Percentiles rank a stretch among this genome's conserved stretches.
Conservation (phyloP, 2,888 invertebrate species). For the Panorpa germanica region DNA sequence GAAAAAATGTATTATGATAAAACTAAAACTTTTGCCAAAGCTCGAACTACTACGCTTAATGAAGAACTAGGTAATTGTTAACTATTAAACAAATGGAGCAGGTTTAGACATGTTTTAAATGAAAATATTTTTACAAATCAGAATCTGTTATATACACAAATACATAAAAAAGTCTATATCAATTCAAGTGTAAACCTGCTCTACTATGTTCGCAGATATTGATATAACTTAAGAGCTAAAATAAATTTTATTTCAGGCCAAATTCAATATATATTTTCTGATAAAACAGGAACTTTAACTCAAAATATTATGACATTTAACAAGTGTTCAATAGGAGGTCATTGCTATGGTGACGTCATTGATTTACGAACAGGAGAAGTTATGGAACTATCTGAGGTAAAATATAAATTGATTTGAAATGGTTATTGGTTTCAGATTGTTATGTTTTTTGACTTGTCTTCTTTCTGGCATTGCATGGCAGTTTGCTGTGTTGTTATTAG, state of each 20-base stretch:
- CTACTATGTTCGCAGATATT: too few species aligned
- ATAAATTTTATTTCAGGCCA: slow-evolving; percentile 47
- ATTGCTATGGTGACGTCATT: slow-evolving; percentile 78
- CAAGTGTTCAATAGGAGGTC: slow-evolving; percentile 90
- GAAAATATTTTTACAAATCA: too few species aligned
- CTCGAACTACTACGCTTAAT: slow-evolving; percentile 93
- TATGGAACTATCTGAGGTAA: slow-evolving; percentile 69
- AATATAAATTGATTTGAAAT: slow-evolving; percentile 19
- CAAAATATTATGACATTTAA: slow-evolving; percentile 99
- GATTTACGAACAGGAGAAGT: slow-evolving; percentile 77
- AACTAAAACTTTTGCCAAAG: slow-evolving; percentile 80
- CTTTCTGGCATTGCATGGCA: too few species aligned
- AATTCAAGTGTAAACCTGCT: too few species aligned
- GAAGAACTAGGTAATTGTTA: slow-evolving; percentile 78
- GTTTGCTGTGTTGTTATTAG: too few species aligned
- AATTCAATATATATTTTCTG: slow-evolving; percentile 98
- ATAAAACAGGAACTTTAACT: slow-evolving; percentile 97
- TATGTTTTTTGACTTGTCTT: slow-evolving; percentile 8
- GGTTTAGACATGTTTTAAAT: too few species aligned
- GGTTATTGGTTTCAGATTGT: slow-evolving; percentile 5
- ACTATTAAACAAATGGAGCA: too few species aligned
- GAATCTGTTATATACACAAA: too few species aligned
- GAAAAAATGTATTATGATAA: slow-evolving; percentile 91
- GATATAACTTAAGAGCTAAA: not conserved
- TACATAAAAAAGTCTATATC: too few species aligned